A percentile compares a stretch with the other conserved stretches of the same genome.
These are phyloP conservation scores for Abrostola tripartita DNA, from an alignment of 2,888 invertebrate species.

Conservation along the genomic window DNA sequence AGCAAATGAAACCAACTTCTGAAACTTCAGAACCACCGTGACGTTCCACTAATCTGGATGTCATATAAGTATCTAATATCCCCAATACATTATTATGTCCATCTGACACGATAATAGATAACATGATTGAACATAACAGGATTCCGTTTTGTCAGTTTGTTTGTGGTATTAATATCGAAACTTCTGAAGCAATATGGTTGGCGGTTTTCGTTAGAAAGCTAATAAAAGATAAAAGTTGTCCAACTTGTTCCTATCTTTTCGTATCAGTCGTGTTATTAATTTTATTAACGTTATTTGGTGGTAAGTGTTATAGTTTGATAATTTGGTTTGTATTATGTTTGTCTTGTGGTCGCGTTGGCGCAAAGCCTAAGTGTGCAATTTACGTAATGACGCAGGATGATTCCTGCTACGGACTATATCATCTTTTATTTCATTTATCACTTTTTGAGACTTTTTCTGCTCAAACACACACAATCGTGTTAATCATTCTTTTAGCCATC, in stretches of 20 bases:
- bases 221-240: slow-evolving; percentile 75
- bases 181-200: slow-evolving; percentile 68
- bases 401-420: no score
- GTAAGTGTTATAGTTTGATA: background rate
- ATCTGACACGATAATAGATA: slow-evolving; percentile 43
- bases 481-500: no score
- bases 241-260: slow-evolving; percentile 71
- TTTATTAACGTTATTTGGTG: slow-evolving; percentile 32
- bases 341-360: no score
- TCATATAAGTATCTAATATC: slow-evolving; percentile 49
- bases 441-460: no score
- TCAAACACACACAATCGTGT: no score
- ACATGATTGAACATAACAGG: slow-evolving; percentile 47
- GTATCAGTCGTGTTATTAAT: slow-evolving; percentile 64
- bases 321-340: background rate
- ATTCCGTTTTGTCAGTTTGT: slow-evolving; percentile 46
- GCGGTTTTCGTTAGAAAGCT: slow-evolving; percentile 61
- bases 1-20: no score
- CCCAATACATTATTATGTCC: slow-evolving; percentile 49
- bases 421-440: no score
- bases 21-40: no score
- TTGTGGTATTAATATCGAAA: slow-evolving; percentile 71
- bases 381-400: no score
- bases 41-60: background rate
- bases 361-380: no score